phyloP scores from a whole-genome alignment of 2,797 vertebrate genomes.

The Helarctos malayanus region DNA sequence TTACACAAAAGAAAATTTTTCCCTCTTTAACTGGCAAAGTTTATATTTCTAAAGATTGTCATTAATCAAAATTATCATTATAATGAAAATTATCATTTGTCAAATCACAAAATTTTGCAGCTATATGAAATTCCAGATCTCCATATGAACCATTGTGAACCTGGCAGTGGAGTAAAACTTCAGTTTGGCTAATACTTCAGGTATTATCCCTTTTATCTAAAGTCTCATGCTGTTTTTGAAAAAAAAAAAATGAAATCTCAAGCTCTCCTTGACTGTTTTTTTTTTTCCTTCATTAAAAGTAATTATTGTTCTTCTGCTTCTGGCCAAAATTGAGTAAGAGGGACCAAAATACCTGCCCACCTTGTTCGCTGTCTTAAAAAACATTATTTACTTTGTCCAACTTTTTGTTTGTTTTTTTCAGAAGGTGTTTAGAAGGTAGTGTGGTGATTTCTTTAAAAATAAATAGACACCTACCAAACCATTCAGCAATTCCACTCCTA shows the following conservation, averaged over 20 bases:
- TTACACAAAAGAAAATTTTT: not conserved
- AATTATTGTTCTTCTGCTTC: not conserved
- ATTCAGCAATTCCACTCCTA: not conserved
- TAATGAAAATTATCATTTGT: not conserved
- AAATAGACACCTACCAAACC: not conserved
- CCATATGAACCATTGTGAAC: not conserved
- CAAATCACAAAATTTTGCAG: not conserved
- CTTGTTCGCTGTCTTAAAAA: not conserved
- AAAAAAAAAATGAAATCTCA: not conserved
- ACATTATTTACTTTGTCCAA: not conserved
- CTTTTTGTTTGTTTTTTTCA: not conserved
- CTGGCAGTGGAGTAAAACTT: not conserved
- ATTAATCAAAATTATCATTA: slow-evolving; percentile 3
- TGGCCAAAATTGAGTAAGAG: not conserved
- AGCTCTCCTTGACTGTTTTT: not conserved
- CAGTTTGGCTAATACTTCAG: not conserved
- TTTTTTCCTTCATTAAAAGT: not conserved
- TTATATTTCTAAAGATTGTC: not conserved
- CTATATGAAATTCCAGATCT: not conserved
- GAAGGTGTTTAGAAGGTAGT: not conserved
- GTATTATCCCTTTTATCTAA: not conserved
- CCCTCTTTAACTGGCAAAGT: not conserved
- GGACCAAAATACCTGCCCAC: not conserved
- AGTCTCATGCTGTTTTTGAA: not conserved
- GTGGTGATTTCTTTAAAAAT: not conserved